Percentiles rank a stretch among this genome's conserved stretches.
These are phyloP conservation scores for Cepaea hortensis DNA, from an alignment of 2,888 invertebrate species.

Conservation along the genomic window DNA sequence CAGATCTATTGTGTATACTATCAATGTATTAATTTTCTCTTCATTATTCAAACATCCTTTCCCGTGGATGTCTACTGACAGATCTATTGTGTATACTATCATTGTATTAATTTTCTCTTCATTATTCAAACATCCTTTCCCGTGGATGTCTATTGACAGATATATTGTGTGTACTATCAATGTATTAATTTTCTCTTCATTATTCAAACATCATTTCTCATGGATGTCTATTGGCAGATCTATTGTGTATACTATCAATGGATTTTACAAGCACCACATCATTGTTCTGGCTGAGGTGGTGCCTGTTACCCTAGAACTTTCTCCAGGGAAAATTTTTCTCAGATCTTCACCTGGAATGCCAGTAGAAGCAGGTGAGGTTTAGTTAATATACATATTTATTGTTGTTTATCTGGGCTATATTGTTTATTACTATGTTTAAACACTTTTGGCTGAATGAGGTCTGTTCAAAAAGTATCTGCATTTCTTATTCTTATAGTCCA, in stretches of 20 bases:
- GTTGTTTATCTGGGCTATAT: neutral
- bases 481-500: neutral
- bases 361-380: conserved; percentile 70
- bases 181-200: conserved; percentile 54
- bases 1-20: no score
- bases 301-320: conserved; percentile 71
- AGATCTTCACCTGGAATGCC: conserved; percentile 71
- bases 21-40: no score
- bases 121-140: neutral
- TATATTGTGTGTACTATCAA: conserved; percentile 76
- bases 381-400: neutral
- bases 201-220: conserved; percentile 19
- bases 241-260: conserved; percentile 75
- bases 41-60: neutral
- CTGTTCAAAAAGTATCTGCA: neutral
- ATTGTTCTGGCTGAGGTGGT: conserved; percentile 75
- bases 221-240: conserved; percentile 62
- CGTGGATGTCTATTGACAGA: conserved; percentile 56
- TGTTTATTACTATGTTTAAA: neutral
- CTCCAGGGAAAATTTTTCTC: conserved; percentile 68
- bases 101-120: conserved; percentile 62
- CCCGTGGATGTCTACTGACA: conserved; percentile 50
- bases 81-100: conserved; percentile 75
- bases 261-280: conserved; percentile 74
- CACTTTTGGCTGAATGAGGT: neutral